A percentile compares a stretch with the other conserved stretches of the same genome.
These are phyloP conservation scores for Takifugu flavidus DNA, from an alignment of 2,113 vertebrate genomes.

Conservation along the genomic window DNA sequence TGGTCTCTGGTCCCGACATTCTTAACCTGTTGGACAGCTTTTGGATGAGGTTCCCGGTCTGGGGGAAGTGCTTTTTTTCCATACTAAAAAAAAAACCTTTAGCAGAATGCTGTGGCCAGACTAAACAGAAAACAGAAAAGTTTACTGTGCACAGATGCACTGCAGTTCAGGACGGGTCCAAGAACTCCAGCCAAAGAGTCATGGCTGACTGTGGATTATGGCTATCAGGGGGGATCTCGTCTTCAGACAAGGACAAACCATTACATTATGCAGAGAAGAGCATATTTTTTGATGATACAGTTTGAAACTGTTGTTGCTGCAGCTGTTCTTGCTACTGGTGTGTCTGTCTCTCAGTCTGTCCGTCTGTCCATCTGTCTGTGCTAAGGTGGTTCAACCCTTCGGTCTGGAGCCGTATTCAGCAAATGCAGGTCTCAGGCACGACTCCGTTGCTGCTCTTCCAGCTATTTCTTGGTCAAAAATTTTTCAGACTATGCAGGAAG, in stretches of 20 bases:
- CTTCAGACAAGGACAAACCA: conserved; percentile 65
- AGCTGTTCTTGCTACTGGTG: background rate
- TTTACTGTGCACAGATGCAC: conserved; percentile 68
- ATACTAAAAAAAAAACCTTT: conserved; percentile 41
- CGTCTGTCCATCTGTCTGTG: conserved; percentile 4
- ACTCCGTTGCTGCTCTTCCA: too few relatives aligned
- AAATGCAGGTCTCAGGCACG: background rate
- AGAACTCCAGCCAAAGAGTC: conserved; percentile 58
- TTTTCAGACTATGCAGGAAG: too few relatives aligned
- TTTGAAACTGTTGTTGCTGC: conserved; percentile 20
- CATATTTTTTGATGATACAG: conserved; percentile 27
- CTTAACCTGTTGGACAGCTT: conserved; percentile 32
- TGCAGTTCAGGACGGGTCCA: conserved; percentile 56
- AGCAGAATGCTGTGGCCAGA: conserved; percentile 51
- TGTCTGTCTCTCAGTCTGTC: conserved; percentile 21
- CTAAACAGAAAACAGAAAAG: conserved; percentile 67
- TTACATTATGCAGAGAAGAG: conserved; percentile 52
- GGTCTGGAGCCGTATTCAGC: too few relatives aligned
- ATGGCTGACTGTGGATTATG: conserved; percentile 63
- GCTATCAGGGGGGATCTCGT: conserved; percentile 53
- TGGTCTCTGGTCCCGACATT: conserved; percentile 41
- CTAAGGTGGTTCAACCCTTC: too few relatives aligned
- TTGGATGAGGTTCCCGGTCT: conserved; percentile 38
- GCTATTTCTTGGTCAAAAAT: too few relatives aligned
- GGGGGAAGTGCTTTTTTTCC: conserved; percentile 31